phyloP scores from a whole-genome alignment of 2,797 vertebrate species.

The Orientallactaga sibirica region DNA sequence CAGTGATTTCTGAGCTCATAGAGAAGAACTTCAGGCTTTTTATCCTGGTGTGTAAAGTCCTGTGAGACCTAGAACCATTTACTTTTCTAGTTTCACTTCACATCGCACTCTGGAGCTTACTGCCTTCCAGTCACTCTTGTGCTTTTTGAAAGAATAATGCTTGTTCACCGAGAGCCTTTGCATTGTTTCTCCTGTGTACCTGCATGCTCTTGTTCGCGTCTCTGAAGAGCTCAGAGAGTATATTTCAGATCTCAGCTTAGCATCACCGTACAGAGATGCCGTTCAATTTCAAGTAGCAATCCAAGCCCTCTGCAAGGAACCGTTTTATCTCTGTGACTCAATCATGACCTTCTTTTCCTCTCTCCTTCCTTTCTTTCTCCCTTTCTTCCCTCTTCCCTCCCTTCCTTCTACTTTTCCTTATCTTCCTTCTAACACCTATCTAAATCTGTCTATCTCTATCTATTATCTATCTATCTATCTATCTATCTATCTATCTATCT shows the following conservation, averaged over 20 bases:
- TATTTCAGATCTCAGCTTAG: neutral
- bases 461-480: neutral
- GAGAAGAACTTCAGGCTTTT: neutral
- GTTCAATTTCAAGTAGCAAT: neutral
- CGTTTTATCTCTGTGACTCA: neutral
- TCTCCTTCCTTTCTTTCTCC: neutral
- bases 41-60: neutral
- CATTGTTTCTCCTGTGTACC: neutral
- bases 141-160: neutral
- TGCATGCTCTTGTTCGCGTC: neutral
- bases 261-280: neutral
- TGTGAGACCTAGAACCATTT: too few species aligned
- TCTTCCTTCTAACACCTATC: neutral
- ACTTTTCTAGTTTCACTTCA: neutral
- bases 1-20: neutral
- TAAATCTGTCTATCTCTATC: neutral
- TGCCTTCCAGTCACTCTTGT: neutral
- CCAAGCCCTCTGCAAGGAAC: neutral
- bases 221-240: neutral
- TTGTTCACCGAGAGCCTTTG: neutral
- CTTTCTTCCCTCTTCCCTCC: too few species aligned
- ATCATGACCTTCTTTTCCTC: rapidly evolving
- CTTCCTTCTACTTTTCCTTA: neutral
- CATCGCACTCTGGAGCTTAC: neutral
- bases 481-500: neutral